phyloP scores from a whole-genome alignment of 2,888 invertebrate species.

The Euplexia lucipara region DNA sequence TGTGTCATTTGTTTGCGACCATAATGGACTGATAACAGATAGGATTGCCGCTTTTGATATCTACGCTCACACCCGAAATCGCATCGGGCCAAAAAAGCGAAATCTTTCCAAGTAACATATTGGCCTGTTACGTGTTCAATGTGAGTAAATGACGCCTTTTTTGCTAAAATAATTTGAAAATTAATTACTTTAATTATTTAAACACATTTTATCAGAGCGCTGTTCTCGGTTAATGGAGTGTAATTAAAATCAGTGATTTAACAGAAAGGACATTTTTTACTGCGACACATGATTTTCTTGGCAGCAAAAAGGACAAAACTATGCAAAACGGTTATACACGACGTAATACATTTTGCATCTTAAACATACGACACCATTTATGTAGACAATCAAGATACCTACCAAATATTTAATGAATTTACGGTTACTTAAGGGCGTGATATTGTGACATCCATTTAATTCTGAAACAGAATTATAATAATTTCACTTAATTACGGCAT shows the following conservation, averaged over 20 bases:
- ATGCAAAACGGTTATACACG: slow-evolving; percentile 47
- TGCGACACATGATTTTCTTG: slow-evolving; percentile 39
- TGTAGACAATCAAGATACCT: slow-evolving; percentile 71
- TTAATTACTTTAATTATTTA: slow-evolving; percentile 63
- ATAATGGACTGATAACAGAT: slow-evolving; percentile 89
- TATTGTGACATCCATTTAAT: slow-evolving; percentile 87
- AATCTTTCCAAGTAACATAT: slow-evolving; percentile 53
- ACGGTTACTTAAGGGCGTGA: slow-evolving; percentile 81
- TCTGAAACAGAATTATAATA: slow-evolving; percentile 88
- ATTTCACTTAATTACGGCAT: slow-evolving; percentile 90
- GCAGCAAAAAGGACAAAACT: slow-evolving; percentile 41
- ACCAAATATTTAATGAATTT: slow-evolving; percentile 78
- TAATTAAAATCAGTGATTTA: slow-evolving; percentile 58
- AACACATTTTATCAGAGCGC: slow-evolving; percentile 48
- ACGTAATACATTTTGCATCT: slow-evolving; percentile 51
- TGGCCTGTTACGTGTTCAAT: slow-evolving; percentile 42
- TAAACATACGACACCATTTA: slow-evolving; percentile 69
- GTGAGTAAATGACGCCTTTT: slow-evolving; percentile 50
- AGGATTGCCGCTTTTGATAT: slow-evolving; percentile 78
- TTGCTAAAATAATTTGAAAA: slow-evolving; percentile 51
- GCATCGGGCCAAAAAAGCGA: slow-evolving; percentile 52
- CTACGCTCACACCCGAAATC: slow-evolving; percentile 63
- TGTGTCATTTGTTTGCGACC: slow-evolving; percentile 85
- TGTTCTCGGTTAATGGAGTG: slow-evolving; percentile 50
- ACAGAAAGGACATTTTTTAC: slow-evolving; percentile 43